Evolutionary conservation across 2,888 invertebrate genomes (phyloP).

Genomic region (Rutpela maculata): DNA sequence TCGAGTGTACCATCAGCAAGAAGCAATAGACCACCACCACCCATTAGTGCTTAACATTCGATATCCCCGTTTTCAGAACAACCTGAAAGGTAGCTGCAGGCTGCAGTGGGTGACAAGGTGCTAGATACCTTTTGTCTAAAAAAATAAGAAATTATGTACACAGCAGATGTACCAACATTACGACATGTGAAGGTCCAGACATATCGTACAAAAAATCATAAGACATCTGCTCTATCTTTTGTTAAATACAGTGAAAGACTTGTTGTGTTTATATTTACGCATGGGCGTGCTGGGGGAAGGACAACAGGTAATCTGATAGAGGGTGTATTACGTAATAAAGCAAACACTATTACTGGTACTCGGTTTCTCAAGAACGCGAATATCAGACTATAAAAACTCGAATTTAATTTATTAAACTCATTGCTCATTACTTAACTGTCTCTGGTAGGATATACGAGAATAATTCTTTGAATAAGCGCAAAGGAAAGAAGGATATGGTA

Average conservation of each 20-base stretch:
- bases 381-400: too few relatives aligned
- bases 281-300: conserved; percentile 28
- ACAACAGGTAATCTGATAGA: conserved; percentile 13
- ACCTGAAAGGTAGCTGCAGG: not conserved
- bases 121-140: conserved; percentile 40
- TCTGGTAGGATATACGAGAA: too few relatives aligned
- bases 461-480: too few relatives aligned
- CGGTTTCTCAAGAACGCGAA: not conserved
- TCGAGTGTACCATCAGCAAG: too few relatives aligned
- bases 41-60: not conserved
- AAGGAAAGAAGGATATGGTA: too few relatives aligned
- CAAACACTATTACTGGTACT: not conserved
- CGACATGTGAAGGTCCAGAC: conserved; percentile 38
- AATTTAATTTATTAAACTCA: too few relatives aligned
- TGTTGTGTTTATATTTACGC: conserved; percentile 2
- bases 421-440: too few relatives aligned
- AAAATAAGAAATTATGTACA: conserved; percentile 42
- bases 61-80: not conserved
- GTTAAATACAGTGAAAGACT: conserved; percentile 38
- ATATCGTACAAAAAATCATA: conserved; percentile 47
- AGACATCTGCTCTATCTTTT: conserved; percentile 56
- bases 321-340: not conserved
- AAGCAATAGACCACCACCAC: not conserved
- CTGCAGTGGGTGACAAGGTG: conserved; percentile 43
- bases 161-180: conserved; percentile 50